Evolutionary conservation across 1,140 invertebrate species (phyloP).

Genomic region (Aporrectodea caliginosa): DNA sequence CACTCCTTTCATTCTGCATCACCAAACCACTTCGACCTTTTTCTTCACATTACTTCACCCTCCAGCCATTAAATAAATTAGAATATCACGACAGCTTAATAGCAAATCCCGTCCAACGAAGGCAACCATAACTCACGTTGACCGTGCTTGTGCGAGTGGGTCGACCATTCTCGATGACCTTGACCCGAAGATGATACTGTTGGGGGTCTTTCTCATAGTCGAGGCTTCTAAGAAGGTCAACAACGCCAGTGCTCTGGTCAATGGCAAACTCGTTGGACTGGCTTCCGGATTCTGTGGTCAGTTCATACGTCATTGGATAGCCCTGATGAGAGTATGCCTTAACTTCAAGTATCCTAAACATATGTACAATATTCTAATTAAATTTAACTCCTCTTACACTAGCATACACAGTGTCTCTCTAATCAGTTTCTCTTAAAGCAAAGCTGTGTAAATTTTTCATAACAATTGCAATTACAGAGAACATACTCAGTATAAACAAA

Average conservation of each 20-base stretch:
- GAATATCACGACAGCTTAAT: no score
- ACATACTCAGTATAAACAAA: no score
- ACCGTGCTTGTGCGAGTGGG: slow-evolving; percentile 30
- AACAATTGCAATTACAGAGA: no score
- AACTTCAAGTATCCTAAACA: slow-evolving; percentile 31
- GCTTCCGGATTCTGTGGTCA: slow-evolving; percentile 29
- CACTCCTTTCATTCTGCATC: neutral
- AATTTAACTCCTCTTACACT: no score
- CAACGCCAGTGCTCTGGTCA: slow-evolving; percentile 28
- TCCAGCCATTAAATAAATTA: no score
- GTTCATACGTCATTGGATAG: slow-evolving; percentile 31
- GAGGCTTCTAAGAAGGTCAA: slow-evolving; percentile 26
- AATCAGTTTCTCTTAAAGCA: no score
- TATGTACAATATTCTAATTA: no score
- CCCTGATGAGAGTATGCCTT: slow-evolving; percentile 31
- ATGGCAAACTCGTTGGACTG: slow-evolving; percentile 33
- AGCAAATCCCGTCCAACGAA: neutral
- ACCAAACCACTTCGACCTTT: no score
- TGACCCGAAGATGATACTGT: slow-evolving; percentile 33
- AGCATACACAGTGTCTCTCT: no score
- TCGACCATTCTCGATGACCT: slow-evolving; percentile 32
- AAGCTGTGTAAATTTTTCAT: no score
- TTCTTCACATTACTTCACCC: no score
- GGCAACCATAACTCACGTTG: slow-evolving; percentile 19
- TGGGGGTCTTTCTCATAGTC: slow-evolving; percentile 34